Percentiles rank a stretch among this genome's conserved stretches.
phyloP scores from a whole-genome alignment of 2,888 invertebrate genomes.

The Craniophora ligustri region DNA sequence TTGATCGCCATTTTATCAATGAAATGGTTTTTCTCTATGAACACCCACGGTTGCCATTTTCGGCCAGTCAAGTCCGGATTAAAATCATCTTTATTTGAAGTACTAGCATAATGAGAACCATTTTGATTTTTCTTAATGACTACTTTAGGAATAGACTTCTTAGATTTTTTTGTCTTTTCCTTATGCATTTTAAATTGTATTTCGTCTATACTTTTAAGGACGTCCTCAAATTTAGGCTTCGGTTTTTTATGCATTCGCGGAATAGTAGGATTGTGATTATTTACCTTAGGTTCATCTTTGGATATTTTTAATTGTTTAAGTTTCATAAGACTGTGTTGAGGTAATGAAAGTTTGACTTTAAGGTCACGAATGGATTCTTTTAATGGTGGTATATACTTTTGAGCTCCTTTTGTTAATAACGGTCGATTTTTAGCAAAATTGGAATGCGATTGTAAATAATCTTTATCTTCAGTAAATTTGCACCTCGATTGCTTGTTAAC shows the following conservation, averaged over 20 bases:
- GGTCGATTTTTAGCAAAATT: constrained; percentile 68
- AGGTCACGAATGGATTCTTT: constrained; percentile 77
- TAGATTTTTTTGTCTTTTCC: constrained; percentile 76
- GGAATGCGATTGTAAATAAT: constrained; percentile 65
- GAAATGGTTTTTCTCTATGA: constrained; percentile 79
- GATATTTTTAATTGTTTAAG: constrained; percentile 79
- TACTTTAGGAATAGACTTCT: constrained; percentile 81
- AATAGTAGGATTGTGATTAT: constrained; percentile 60
- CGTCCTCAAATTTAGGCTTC: constrained; percentile 87
- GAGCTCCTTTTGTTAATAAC: constrained; percentile 84
- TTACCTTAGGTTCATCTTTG: constrained; percentile 74
- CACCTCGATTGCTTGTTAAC: constrained; percentile 65
- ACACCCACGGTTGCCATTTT: constrained; percentile 87
- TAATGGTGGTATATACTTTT: constrained; percentile 86
- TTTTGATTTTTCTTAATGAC: constrained; percentile 83
- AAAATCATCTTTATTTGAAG: constrained; percentile 66
- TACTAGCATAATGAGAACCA: constrained; percentile 85
- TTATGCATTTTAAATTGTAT: constrained; percentile 80
- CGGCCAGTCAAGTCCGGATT: constrained; percentile 85
- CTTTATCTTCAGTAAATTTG: constrained; percentile 77
- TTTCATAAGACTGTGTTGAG: constrained; percentile 79
- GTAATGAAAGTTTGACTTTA: constrained; percentile 82
- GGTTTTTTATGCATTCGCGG: constrained; percentile 71
- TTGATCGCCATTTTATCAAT: constrained; percentile 83
- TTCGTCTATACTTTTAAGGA: constrained; percentile 85